Conservation (phyloP, 2,113 vertebrate species). For the Heloderma charlesbogerti region DNA sequence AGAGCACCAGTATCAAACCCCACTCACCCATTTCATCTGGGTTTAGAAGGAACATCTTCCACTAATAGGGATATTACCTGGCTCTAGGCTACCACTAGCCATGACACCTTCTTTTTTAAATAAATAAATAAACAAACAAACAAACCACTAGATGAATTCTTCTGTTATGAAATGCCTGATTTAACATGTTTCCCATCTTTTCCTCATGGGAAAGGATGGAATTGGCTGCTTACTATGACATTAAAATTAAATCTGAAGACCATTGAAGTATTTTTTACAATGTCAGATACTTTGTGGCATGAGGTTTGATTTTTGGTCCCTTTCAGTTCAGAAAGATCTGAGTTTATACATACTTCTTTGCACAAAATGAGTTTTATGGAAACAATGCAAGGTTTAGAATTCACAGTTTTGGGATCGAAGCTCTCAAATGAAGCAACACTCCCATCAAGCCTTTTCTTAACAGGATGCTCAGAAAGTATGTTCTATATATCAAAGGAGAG, state of each 20-base stretch:
- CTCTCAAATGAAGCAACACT: background rate
- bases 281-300: background rate
- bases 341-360: background rate
- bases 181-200: background rate
- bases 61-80: background rate
- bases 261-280: background rate
- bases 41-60: background rate
- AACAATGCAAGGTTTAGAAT: background rate
- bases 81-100: background rate
- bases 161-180: background rate
- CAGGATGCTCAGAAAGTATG: background rate
- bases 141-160: background rate
- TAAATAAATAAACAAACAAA: background rate
- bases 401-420: background rate
- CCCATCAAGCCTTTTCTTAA: background rate
- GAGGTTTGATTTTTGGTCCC: background rate
- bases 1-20: background rate
- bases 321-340: background rate
- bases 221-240: background rate
- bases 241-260: conserved; percentile 4
- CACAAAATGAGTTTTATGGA: background rate
- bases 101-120: background rate
- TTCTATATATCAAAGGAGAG: background rate
- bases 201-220: background rate
- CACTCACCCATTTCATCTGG: background rate